Conservation (phyloP, 2,113 vertebrate genomes). For the Neodon shergylaensis region DNA sequence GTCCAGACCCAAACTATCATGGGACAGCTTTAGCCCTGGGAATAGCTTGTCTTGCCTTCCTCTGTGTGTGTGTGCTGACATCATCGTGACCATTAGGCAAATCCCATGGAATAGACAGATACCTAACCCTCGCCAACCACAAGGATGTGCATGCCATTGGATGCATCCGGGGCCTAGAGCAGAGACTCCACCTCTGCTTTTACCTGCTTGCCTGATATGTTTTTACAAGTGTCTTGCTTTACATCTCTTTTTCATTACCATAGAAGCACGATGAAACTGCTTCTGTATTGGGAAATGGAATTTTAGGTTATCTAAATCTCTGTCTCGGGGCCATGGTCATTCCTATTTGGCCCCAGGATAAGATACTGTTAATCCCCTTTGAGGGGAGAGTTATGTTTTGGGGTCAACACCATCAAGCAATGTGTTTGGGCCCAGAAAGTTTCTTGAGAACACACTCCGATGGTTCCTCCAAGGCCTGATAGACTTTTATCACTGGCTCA, state of each 20-base stretch:
- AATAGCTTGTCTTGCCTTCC: background rate
- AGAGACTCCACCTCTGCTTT: background rate
- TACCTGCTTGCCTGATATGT: no score
- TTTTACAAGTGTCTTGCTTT: background rate
- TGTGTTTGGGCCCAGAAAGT: background rate
- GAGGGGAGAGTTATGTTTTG: background rate
- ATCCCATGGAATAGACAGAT: background rate
- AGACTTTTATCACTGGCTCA: background rate
- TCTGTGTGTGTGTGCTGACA: background rate
- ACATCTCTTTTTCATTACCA: no score
- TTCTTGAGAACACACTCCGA: background rate
- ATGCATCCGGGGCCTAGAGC: background rate
- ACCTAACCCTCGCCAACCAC: background rate
- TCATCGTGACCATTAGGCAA: background rate
- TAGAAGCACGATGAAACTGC: background rate
- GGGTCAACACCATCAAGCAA: background rate
- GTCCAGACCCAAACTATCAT: background rate
- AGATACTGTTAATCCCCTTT: background rate
- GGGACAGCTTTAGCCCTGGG: background rate
- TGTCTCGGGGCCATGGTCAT: background rate
- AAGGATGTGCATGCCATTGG: background rate
- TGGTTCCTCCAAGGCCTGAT: background rate
- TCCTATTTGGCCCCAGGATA: background rate
- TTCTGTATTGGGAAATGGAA: background rate
- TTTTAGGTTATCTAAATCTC: background rate